Conservation (phyloP, 23 tunicate genomes). For the Trididemnum miniatum region DNA sequence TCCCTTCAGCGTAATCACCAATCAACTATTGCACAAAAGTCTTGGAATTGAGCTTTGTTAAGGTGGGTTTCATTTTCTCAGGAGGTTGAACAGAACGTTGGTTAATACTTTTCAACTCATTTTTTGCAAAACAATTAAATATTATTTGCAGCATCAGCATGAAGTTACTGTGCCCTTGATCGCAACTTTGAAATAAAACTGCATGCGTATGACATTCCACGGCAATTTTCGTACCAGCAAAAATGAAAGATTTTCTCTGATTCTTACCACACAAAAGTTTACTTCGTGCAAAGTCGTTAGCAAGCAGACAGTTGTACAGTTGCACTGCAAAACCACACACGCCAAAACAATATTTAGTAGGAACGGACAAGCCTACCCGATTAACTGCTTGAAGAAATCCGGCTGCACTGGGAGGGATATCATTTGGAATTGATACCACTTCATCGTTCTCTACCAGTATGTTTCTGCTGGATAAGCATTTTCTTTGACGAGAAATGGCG, state of each 20-base stretch:
- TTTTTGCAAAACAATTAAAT: conserved; percentile 7
- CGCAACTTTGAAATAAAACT: not conserved
- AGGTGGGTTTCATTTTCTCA: not conserved
- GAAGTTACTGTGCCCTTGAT: not conserved
- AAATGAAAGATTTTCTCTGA: not conserved
- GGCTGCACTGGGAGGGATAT: too few relatives aligned
- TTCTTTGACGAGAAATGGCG: too few relatives aligned
- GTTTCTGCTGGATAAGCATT: too few relatives aligned
- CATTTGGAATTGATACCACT: too few relatives aligned
- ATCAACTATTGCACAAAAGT: not conserved
- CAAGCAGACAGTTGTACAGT: not conserved
- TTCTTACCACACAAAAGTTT: not conserved
- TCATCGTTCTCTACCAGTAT: too few relatives aligned
- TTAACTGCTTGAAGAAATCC: too few relatives aligned
- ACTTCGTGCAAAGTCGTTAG: not conserved
- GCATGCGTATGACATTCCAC: not conserved
- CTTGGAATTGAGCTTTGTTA: not conserved
- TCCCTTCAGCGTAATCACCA: too few relatives aligned
- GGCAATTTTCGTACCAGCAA: not conserved
- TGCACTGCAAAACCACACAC: not conserved
- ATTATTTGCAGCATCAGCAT: not conserved
- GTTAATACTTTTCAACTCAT: not conserved
- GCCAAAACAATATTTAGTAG: too few relatives aligned
- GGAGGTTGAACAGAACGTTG: not conserved
- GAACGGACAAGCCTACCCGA: too few relatives aligned